These are phyloP conservation scores for Bombus pascuorum DNA, from an alignment of 1,140 invertebrate species.

Conservation along the genomic window DNA sequence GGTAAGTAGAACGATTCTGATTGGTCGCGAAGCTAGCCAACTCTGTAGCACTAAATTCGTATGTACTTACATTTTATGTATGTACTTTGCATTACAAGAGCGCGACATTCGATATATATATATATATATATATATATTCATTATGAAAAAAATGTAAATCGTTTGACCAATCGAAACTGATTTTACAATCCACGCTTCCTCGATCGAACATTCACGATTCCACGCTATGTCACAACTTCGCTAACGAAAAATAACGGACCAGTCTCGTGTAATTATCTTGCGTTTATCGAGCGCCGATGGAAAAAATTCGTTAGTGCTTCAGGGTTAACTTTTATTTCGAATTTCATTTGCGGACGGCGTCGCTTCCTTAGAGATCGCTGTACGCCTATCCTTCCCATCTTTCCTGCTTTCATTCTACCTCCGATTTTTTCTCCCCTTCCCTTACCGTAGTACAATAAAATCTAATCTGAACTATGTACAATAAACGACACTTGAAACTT, in stretches of 20 bases:
- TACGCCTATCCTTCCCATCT: slow-evolving; percentile 31
- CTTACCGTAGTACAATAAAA: slow-evolving; percentile 60
- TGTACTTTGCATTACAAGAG: not conserved
- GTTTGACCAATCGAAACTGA: not conserved
- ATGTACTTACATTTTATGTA: not conserved
- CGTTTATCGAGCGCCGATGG: not conserved
- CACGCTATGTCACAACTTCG: not conserved
- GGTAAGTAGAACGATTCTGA: not conserved
- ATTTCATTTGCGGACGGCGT: slow-evolving; percentile 45
- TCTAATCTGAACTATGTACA: slow-evolving; percentile 78
- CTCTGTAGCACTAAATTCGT: slow-evolving; percentile 5
- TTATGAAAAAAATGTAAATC: not conserved
- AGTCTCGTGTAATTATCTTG: too few relatives aligned
- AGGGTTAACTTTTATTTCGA: not conserved
- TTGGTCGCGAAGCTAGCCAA: slow-evolving; percentile 16
- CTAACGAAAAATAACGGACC: not conserved
- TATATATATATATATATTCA: not conserved
- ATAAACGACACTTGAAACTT: slow-evolving; percentile 69
- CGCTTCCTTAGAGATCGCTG: slow-evolving; percentile 35
- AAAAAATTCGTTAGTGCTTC: slow-evolving; percentile 6
- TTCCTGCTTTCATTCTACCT: not conserved
- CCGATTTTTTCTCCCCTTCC: not conserved
- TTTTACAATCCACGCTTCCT: not conserved
- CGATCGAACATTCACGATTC: not conserved
- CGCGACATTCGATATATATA: not conserved